Base-by-base conservation (phyloP, 2,888 invertebrate genomes). In the Tetranychus truncatus region DNA sequence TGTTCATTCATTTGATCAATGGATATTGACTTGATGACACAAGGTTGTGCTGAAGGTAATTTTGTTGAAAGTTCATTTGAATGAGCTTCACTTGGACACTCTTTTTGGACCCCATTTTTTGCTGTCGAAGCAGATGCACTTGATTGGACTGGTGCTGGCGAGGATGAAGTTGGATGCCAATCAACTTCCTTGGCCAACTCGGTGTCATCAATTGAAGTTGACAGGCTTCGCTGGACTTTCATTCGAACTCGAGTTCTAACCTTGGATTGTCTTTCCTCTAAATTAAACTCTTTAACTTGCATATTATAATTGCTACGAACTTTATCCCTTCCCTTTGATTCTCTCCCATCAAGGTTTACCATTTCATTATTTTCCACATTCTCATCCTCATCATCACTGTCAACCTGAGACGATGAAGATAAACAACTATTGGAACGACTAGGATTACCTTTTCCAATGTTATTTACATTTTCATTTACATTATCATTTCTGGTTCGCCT, bases 131-230 rank as follows among this genome's bases (percentile, higher is more conserved):
- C 5, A 34, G 34, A 5, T 34, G 34, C 34, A 34, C 34, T 34
- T 34, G 34, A 1, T 34, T 34, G 34, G 34, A 34, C 34, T 34
- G 34, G 34, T 34, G 34, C 34, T 34, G 34, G 34, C 5, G 34
- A 24, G 24, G 24, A 24, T 24, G 2, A 24, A 24, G 24, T 34
- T 34, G 34, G 4, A 34, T 34, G 34, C 34, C 34, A 34, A 34
- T 34, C 66, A 6, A 66, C 20, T 18, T 66, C 20, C 20, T 66
- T 66, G 66, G 66, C 66, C 66, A 18, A 66, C 66, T 66, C 66
- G 20, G 66, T 66, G 66, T 69, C 69, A 69, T 69, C 69, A 34
- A 69, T 69, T 4, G 69, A 69, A 18, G 69, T 34, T 11, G 69
- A 69, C 11, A 34, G 11, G 11, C 69, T 69, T 69, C 69, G 34